Evolutionary conservation across 92 coral and sea anemone species (phyloP).

Genomic region (Paramuricea clavata): DNA sequence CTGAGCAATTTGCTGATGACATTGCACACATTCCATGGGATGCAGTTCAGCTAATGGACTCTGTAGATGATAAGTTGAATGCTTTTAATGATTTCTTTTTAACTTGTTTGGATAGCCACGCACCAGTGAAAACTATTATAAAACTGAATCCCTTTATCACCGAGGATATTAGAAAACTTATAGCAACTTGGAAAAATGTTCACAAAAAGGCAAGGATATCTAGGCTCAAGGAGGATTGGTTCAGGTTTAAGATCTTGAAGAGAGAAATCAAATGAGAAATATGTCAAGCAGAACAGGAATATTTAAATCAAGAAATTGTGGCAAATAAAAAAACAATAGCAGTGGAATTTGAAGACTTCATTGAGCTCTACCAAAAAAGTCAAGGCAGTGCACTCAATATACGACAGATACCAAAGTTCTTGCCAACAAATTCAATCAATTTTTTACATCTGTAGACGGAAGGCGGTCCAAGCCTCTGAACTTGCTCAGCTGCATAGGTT

Average conservation of each 20-base stretch:
- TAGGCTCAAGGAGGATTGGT: not conserved
- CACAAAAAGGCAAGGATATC: conserved; percentile 43
- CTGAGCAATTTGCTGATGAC: conserved; percentile 34
- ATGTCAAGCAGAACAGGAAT: conserved; percentile 51
- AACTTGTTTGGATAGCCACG: conserved; percentile 35
- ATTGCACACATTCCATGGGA: conserved; percentile 50
- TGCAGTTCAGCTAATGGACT: not conserved
- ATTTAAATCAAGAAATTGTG: conserved; percentile 56
- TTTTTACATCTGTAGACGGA: conserved; percentile 59
- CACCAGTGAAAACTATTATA: conserved; percentile 42
- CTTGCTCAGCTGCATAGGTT: conserved; percentile 33
- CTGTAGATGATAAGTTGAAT: conserved; percentile 29
- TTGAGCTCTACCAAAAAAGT: conserved; percentile 27
- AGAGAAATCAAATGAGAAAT: not conserved
- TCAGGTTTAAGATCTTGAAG: not conserved
- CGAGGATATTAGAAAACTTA: conserved; percentile 33
- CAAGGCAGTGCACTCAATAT: conserved; percentile 34
- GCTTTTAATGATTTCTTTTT: conserved; percentile 38
- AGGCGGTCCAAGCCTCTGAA: conserved; percentile 58
- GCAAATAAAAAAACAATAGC: conserved; percentile 46
- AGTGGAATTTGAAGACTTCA: conserved; percentile 43
- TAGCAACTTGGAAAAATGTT: conserved; percentile 23
- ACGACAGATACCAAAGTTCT: conserved; percentile 55
- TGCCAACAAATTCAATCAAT: conserved; percentile 63
- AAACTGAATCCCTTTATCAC: conserved; percentile 29